Evolutionary conservation across 92 coral and sea anemone genomes (phyloP).

Genomic region (Actinernus sp.): DNA sequence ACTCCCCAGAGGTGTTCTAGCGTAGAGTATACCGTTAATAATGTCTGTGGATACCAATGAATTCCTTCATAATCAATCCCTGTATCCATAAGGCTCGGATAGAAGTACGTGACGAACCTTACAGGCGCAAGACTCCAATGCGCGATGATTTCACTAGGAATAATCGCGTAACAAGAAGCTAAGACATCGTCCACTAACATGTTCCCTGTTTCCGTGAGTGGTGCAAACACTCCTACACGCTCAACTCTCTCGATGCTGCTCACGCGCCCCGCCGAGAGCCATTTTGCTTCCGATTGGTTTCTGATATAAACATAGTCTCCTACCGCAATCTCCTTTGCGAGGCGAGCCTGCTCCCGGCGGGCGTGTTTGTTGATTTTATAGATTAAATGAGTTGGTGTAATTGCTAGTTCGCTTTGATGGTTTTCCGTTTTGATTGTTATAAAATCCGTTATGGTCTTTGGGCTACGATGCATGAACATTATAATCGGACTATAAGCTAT

Average conservation of each 20-base stretch:
- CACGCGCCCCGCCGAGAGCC: conserved; percentile 75
- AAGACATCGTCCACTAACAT: conserved; percentile 79
- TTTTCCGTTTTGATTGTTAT: conserved; percentile 65
- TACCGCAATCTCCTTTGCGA: conserved; percentile 68
- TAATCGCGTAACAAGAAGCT: conserved; percentile 90
- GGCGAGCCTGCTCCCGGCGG: conserved; percentile 53
- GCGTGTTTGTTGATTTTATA: conserved; percentile 87
- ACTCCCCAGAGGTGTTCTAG: background rate
- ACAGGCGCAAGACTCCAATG: conserved; percentile 90
- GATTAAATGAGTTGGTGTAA: conserved; percentile 90
- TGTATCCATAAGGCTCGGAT: conserved; percentile 62
- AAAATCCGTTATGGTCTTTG: conserved; percentile 40
- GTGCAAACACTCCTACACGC: conserved; percentile 82
- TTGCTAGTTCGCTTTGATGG: conserved; percentile 68
- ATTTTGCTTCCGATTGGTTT: conserved; percentile 26
- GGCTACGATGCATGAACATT: conserved; percentile 88
- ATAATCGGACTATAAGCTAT: conserved; percentile 80
- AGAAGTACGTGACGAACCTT: conserved; percentile 48
- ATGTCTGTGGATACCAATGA: conserved; percentile 86
- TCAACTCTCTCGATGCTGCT: conserved; percentile 19
- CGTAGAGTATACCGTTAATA: conserved; percentile 5
- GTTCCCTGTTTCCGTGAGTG: conserved; percentile 94
- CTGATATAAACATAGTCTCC: conserved; percentile 82
- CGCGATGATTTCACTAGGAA: conserved; percentile 66
- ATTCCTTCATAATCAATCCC: conserved; percentile 46